A percentile compares a stretch with the other conserved stretches of the same genome.
Conservation (phyloP, 2,888 invertebrate genomes). For the Lepas anatifera region DNA sequence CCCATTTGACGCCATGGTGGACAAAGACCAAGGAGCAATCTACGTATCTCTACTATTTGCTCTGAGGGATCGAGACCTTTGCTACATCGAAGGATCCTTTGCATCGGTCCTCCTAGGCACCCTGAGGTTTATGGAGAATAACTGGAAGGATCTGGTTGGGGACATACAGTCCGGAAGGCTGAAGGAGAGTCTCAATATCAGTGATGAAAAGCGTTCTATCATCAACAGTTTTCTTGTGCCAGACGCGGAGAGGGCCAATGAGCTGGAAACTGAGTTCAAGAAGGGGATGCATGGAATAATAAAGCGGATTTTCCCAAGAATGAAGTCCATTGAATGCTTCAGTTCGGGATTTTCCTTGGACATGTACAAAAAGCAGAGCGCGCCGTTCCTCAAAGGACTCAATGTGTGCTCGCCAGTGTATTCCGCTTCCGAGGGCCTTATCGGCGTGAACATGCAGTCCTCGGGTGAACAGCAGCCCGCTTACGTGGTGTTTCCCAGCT, state of each 20-base stretch:
- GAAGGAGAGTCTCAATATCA: no score
- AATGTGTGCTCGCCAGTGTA: no score
- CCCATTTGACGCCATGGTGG: no score
- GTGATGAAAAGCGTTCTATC: conserved; percentile 16
- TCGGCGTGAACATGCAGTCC: no score
- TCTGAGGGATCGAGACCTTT: conserved; percentile 30
- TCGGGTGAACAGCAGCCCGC: no score
- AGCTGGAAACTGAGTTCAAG: conserved; percentile 28
- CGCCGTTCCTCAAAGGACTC: no score
- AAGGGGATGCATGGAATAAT: conserved; percentile 24
- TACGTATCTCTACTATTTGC: conserved; percentile 33
- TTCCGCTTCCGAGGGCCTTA: no score
- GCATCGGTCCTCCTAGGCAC: conserved; percentile 30
- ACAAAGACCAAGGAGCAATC: conserved; percentile 30
- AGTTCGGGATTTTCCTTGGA: no score
- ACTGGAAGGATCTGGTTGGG: conserved; percentile 28
- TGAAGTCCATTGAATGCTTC: no score
- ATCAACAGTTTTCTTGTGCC: conserved; percentile 27
- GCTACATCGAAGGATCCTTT: conserved; percentile 32
- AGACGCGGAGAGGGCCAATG: conserved; percentile 28
- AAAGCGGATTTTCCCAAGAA: no score
- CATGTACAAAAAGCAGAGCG: no score
- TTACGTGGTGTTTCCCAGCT: no score
- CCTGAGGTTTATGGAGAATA: conserved; percentile 28
- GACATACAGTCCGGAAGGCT: conserved; percentile 28